Evolutionary conservation across 2,113 vertebrate genomes (phyloP), one percentile per base, ranked within the genome.

Genomic region (Oryzias melastigma): DNA sequence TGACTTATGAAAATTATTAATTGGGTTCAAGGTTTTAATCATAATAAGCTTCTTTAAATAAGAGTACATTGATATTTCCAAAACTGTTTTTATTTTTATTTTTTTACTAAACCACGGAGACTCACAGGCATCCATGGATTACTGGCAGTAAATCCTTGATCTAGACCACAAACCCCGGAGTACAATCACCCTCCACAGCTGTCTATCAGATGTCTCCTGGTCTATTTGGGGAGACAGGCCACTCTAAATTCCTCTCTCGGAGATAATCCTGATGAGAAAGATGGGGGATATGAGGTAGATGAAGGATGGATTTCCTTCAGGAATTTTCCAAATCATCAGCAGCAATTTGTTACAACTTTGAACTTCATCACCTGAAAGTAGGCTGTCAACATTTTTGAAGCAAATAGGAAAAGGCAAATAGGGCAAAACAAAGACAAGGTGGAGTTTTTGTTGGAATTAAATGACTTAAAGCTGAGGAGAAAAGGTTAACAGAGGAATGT

Each of bases 191-290:
- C 69, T 62, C 59, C 68, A 73, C 75, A 85, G 86, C 80, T 87
- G 84, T 85, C 69, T 64, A 54, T 90, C 88, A 77, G 68, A 81
- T 82, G 73, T 84, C 70, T 66, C 53, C 55, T 24, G n/a, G 62
- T 86, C 84, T 90, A 88, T 90, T 88, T 86, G 71, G 81, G 83
- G 84, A 85, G 83, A 73, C 62, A 52, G 69, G 42, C 78, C 77
- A 81, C 81, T 87, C 83, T 79, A 75, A 85, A 88, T 88, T 85
- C 87, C 82, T 83, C 58, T 54, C 54, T 43, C 48, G 0, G 15
- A 82, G 83, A 85, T 91, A 90, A 90, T 90, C 88, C 87, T 5
- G 35, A 59, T 43, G 54, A 83, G 82, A 86, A 85, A 84, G 76
- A 85, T 58, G 69, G 52, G 74, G 78, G 83, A 53, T 49, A 52